phyloP scores from a whole-genome alignment of 1,140 invertebrate species.

The Fopius arisanus region DNA sequence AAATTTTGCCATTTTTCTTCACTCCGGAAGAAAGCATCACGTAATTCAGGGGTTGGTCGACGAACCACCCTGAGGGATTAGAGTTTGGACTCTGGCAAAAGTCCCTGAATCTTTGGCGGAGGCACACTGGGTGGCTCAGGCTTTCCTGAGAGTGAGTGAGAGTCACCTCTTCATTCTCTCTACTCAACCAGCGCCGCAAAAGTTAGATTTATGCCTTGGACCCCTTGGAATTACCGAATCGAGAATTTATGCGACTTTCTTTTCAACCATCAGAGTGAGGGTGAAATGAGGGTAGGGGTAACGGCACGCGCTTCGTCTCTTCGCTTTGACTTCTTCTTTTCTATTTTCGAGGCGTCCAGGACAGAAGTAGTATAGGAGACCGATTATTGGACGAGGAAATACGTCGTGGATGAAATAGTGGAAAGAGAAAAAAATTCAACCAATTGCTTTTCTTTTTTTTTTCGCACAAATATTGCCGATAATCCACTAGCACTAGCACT shows the following conservation, averaged over 20 bases:
- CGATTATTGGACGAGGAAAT: not conserved
- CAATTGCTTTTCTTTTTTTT: not conserved
- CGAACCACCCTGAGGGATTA: conserved; percentile 55
- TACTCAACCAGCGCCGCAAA: conserved; percentile 43
- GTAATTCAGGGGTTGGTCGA: conserved; percentile 6
- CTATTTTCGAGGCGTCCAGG: not conserved
- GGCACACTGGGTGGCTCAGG: conserved; percentile 21
- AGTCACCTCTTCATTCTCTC: conserved; percentile 34
- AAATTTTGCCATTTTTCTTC: not conserved
- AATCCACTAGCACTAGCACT: not conserved
- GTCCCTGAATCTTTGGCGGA: conserved; percentile 57
- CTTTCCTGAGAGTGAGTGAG: not conserved
- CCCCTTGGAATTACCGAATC: conserved; percentile 60
- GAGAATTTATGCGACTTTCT: conserved; percentile 56
- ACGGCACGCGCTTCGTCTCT: conserved; percentile 3
- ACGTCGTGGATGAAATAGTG: not conserved
- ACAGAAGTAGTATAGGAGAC: too few species aligned
- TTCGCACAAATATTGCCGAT: not conserved
- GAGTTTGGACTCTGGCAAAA: conserved; percentile 57
- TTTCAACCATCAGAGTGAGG: conserved; percentile 15
- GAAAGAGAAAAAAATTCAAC: not conserved
- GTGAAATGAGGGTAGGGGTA: not conserved
- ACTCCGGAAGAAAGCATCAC: conserved; percentile 1
- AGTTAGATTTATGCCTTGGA: conserved; percentile 62
- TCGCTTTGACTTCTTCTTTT: not conserved